Base-by-base conservation (phyloP, 2,888 invertebrate species). In the Lycia hirtaria region DNA sequence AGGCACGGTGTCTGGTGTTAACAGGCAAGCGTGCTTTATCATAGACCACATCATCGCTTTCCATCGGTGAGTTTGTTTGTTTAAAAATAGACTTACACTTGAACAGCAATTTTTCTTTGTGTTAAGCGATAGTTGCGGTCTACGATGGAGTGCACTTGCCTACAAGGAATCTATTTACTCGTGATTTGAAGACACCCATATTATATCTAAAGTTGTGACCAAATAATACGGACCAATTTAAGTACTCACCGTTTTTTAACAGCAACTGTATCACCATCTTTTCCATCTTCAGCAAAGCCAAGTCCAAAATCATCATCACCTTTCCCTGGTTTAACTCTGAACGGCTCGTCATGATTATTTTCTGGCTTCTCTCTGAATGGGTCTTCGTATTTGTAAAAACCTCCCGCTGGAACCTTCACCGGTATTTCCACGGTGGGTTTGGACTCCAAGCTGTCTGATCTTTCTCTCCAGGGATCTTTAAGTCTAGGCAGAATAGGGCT, bases 391-490 rank as follows among this genome's bases (percentile, higher is more conserved):
- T 81, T 75, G 63, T 92, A 92, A 0, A 89, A 67, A 0, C 86
- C 87, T 1, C 91, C 91, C 0, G 90, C 91, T 1, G 85, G 85
- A 0, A 85, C 63, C 24, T 70, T 80, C 10, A 80, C 71, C 0
- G 88, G 85, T 0, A 75, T 72, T 54, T 83, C 80, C 2, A 73
- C 76, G 0, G 88, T 88, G 0, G 87, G 87, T 44, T 64, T 79
- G 1, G 85, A 76, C 14, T 86, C 87, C 37, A 83, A 44, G 17
- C 62, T 51, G 14, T 78, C 79, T 3, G 51, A 52, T n/a, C 35
- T 48, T 7, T 62, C 57, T 45, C 68, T 69, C 83, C 83, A 85
- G 22, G 64, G 64, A 17, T 67, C 69, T 20, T 76, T 81, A 7
- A 71, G 63, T 44, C 68, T 71, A 1, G 78, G 76, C 32, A 71